These are phyloP conservation scores for Telenomus remus DNA, from an alignment of 1,140 invertebrate genomes.

Conservation along the genomic window DNA sequence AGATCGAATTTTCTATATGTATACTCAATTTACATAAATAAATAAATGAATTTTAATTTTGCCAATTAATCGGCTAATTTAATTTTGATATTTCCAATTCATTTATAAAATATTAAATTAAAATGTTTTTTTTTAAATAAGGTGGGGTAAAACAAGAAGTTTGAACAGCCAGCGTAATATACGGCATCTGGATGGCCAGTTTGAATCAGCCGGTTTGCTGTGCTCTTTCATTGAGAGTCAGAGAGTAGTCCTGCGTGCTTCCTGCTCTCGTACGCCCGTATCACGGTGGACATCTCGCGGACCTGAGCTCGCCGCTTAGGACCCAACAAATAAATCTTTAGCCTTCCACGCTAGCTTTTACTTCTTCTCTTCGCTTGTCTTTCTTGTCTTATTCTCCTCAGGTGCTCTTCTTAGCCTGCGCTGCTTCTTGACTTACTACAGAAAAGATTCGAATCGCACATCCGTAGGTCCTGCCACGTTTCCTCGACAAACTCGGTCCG, in stretches of 20 bases:
- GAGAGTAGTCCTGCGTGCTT: slow-evolving; percentile 66
- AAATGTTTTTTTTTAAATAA: too few species aligned
- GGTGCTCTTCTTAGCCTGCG: slow-evolving; percentile 24
- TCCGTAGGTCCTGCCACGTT: slow-evolving; percentile 60
- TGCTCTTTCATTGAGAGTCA: slow-evolving; percentile 71
- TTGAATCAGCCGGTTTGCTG: slow-evolving; percentile 45
- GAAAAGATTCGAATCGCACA: slow-evolving; percentile 65
- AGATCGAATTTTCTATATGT: too few species aligned
- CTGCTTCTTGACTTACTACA: slow-evolving; percentile 57
- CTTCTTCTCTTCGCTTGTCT: slow-evolving; percentile 26
- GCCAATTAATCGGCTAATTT: too few species aligned
- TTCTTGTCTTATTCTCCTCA: slow-evolving; percentile 26
- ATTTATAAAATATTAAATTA: too few species aligned
- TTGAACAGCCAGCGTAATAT: slow-evolving; percentile 16
- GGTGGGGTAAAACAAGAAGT: background rate
- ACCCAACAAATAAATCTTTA: slow-evolving; percentile 71
- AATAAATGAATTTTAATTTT: too few species aligned
- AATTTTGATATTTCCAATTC: too few species aligned
- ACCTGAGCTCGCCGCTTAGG: slow-evolving; percentile 58
- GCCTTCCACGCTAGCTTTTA: slow-evolving; percentile 49
- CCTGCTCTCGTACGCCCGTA: slow-evolving; percentile 68
- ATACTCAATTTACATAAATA: too few species aligned
- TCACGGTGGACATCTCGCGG: slow-evolving; percentile 68
- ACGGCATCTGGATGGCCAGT: slow-evolving; percentile 28
- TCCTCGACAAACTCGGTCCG: slow-evolving; percentile 50